These are phyloP conservation scores for Hypotaenidia okinawae DNA, from an alignment of 2,797 vertebrate genomes.

Conservation along the genomic window DNA sequence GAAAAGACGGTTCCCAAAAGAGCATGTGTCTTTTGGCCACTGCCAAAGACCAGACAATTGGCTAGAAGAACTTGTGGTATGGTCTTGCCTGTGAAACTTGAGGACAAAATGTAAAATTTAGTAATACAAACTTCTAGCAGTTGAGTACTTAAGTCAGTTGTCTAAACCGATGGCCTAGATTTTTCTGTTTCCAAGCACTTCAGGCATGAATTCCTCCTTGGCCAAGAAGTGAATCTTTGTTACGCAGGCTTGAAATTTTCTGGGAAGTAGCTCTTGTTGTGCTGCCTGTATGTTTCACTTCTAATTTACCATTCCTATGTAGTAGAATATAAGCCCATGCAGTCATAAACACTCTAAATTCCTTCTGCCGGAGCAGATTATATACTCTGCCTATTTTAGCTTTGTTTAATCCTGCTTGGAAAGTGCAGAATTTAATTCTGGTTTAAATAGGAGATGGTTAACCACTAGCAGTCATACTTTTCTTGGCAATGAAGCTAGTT, in stretches of 20 bases:
- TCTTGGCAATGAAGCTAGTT: background rate
- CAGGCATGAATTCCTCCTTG: background rate
- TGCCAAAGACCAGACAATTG: background rate
- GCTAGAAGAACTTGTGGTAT: background rate
- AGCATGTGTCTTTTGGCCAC: background rate
- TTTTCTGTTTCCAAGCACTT: background rate
- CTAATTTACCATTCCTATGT: background rate
- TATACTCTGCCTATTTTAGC: background rate
- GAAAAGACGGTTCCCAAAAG: background rate
- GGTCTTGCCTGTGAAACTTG: background rate
- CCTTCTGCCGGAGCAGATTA: background rate
- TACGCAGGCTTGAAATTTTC: background rate
- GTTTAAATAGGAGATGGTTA: background rate
- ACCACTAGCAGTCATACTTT: background rate
- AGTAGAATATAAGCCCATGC: background rate
- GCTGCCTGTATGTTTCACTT: background rate
- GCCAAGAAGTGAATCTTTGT: background rate
- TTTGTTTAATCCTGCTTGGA: background rate
- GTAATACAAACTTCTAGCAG: background rate
- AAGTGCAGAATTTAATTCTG: background rate
- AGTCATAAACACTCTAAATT: background rate
- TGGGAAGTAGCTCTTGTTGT: background rate
- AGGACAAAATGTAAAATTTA: background rate
- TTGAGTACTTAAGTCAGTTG: background rate
- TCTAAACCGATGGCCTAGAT: background rate